Percentiles rank a stretch among this genome's conserved stretches.
Conservation (phyloP, 2,113 vertebrate genomes). For the Laticauda laticaudata region DNA sequence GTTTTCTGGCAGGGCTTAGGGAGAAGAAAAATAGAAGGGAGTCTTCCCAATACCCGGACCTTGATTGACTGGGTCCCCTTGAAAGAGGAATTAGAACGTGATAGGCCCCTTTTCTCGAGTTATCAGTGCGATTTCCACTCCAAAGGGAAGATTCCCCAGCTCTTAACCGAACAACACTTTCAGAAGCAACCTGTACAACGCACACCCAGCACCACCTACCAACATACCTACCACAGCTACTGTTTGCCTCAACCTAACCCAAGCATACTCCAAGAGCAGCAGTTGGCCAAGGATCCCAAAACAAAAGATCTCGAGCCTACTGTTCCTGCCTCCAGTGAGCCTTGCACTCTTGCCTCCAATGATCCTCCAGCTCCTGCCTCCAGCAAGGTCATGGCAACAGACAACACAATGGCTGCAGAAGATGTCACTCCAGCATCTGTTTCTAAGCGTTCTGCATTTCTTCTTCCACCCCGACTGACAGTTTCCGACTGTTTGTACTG, state of each 20-base stretch:
- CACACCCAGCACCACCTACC: conserved; percentile 56
- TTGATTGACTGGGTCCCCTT: conserved; percentile 60
- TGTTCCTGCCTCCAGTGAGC: background rate
- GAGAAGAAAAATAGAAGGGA: conserved; percentile 56
- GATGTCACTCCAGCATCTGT: background rate
- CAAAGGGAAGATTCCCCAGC: conserved; percentile 27
- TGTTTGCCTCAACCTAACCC: background rate
- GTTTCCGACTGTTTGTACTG: conserved; percentile 68
- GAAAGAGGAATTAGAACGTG: conserved; percentile 51
- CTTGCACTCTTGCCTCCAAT: background rate
- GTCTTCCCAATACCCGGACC: conserved; percentile 43
- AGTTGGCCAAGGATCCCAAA: background rate
- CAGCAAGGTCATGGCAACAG: background rate
- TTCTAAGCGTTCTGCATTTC: background rate
- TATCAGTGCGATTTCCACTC: conserved; percentile 53
- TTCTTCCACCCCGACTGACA: conserved; percentile 43
- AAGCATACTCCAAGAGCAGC: background rate
- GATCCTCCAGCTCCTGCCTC: background rate
- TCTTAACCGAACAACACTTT: conserved; percentile 48
- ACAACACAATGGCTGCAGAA: background rate
- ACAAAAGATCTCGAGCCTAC: background rate
- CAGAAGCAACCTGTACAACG: background rate
- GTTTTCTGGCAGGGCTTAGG: conserved; percentile 62
- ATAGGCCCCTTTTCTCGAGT: conserved; percentile 57
- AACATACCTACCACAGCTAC: conserved; percentile 51